A percentile compares a stretch with the other conserved stretches of the same genome.
These are phyloP conservation scores for Xenus cinereus DNA, from an alignment of 2,113 vertebrate genomes.

Conservation along the genomic window DNA sequence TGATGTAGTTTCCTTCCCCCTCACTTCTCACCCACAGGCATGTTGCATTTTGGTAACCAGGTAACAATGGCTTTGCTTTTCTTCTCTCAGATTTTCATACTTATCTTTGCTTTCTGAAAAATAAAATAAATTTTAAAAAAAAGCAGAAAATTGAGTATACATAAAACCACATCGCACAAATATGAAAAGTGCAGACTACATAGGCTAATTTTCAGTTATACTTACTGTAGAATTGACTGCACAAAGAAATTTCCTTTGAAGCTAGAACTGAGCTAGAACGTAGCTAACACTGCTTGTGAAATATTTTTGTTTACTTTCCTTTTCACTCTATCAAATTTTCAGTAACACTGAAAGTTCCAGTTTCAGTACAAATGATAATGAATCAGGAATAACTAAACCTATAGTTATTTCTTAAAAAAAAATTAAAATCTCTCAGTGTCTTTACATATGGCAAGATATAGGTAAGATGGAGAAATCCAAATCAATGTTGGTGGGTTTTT, in stretches of 20 bases:
- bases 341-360: neutral
- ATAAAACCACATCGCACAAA: neutral
- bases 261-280: neutral
- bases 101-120: slow-evolving; percentile 96
- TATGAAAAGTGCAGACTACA: neutral
- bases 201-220: neutral
- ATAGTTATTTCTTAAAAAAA: neutral
- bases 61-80: neutral
- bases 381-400: neutral
- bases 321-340: neutral
- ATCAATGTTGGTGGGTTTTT: neutral
- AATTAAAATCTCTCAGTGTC: neutral
- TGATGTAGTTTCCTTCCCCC: slow-evolving; percentile 42
- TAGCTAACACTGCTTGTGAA: neutral
- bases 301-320: neutral
- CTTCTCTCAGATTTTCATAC: slow-evolving; percentile 89
- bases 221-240: neutral
- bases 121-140: neutral
- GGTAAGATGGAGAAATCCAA: neutral
- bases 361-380: neutral
- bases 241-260: neutral
- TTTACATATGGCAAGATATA: neutral
- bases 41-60: slow-evolving; percentile 33
- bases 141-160: neutral
- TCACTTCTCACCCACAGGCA: slow-evolving; percentile 16